Evolutionary conservation across 2,888 invertebrate genomes (phyloP).

Genomic region (Amitus sp.): DNA sequence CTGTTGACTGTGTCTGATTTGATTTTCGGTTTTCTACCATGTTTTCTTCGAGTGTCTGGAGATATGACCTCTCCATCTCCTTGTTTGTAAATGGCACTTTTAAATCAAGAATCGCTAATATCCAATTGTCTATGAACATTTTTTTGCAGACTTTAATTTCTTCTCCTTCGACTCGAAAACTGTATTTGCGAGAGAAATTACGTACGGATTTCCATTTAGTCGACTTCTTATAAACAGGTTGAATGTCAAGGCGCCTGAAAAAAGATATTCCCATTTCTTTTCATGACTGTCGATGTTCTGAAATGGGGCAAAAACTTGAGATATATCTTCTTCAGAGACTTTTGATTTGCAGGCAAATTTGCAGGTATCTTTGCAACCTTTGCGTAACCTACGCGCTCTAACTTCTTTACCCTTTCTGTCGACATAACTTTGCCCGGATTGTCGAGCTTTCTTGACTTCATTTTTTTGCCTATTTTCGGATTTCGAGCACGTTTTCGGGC

Average conservation of each 20-base stretch:
- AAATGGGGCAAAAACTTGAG: constrained; percentile 2
- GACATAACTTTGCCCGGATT: constrained; percentile 7
- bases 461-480: constrained; percentile 6
- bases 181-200: constrained; percentile 1
- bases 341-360: constrained; percentile 5
- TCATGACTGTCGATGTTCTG: constrained; percentile 4
- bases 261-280: constrained; percentile 11
- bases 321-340: constrained; percentile 7
- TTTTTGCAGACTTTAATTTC: constrained; percentile 11
- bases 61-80: background rate
- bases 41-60: constrained; percentile 7
- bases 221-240: background rate
- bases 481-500: background rate
- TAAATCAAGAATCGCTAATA: constrained; percentile 17
- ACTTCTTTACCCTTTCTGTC: background rate
- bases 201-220: background rate
- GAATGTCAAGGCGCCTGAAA: background rate
- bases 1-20: background rate
- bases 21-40: background rate
- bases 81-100: constrained; percentile 9
- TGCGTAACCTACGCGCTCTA: constrained; percentile 5
- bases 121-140: constrained; percentile 20
- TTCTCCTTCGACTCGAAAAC: constrained; percentile 3
- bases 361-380: constrained; percentile 5
- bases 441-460: constrained; percentile 4